phyloP scores from a whole-genome alignment of 2,113 vertebrate genomes.

The Delphinus delphis region DNA sequence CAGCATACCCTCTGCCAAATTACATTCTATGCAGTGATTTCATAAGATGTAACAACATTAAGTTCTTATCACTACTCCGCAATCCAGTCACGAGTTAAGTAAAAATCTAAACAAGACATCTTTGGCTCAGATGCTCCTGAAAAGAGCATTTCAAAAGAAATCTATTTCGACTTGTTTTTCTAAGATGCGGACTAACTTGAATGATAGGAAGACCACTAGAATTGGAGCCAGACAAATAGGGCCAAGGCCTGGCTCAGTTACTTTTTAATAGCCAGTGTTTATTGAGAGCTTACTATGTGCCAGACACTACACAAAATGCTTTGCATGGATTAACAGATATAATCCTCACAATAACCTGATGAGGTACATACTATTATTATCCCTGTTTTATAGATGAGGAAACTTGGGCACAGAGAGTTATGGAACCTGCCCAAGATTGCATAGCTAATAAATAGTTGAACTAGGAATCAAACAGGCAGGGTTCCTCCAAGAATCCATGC shows the following conservation, averaged over 20 bases:
- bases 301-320: not conserved
- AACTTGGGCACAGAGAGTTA: not conserved
- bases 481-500: not conserved
- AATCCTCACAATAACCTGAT: not conserved
- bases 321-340: not conserved
- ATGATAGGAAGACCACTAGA: not conserved
- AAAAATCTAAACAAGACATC: slow-evolving; percentile 4
- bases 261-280: not conserved
- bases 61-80: not conserved
- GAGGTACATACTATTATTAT: not conserved
- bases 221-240: not conserved
- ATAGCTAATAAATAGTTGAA: not conserved
- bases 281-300: not conserved
- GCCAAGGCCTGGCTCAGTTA: not conserved
- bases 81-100: not conserved
- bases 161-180: not conserved
- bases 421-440: not conserved
- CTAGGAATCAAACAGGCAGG: not conserved
- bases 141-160: slow-evolving; percentile 37
- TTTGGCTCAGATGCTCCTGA: not conserved
- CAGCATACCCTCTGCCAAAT: not conserved
- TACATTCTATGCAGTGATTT: not conserved
- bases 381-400: not conserved
- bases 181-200: not conserved
- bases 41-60: not conserved